Percentiles rank a stretch among this genome's conserved stretches.
phyloP scores from a whole-genome alignment of 1,140 invertebrate species.

The Camponotus vicinus region DNA sequence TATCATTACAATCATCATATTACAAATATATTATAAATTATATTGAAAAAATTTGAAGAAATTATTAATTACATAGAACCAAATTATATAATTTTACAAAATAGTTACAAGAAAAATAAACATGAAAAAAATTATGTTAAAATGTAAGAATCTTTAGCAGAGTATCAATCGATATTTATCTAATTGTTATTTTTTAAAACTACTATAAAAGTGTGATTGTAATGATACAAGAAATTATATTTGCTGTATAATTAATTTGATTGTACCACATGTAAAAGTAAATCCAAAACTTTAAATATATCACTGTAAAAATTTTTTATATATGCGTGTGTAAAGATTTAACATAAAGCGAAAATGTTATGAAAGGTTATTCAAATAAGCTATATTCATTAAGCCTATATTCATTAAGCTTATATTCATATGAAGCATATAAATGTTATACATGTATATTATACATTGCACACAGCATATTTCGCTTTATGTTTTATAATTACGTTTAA shows the following conservation, averaged over 20 bases:
- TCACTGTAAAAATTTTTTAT: slow-evolving; percentile 42
- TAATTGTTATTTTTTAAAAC: not conserved
- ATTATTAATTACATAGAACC: slow-evolving; percentile 37
- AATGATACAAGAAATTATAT: slow-evolving; percentile 52
- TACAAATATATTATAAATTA: not conserved
- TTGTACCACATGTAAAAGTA: slow-evolving; percentile 18
- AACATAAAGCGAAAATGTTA: slow-evolving; percentile 24
- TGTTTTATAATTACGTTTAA: slow-evolving; percentile 55
- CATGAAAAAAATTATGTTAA: not conserved
- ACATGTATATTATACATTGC: slow-evolving; percentile 41
- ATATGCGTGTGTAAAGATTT: slow-evolving; percentile 24
- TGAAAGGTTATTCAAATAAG: slow-evolving; percentile 10
- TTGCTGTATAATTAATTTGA: slow-evolving; percentile 47
- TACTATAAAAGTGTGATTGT: slow-evolving; percentile 3
- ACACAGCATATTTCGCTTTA: slow-evolving; percentile 36
- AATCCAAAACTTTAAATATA: not conserved
- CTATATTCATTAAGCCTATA: not conserved
- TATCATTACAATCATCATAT: slow-evolving; percentile 18
- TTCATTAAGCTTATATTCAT: slow-evolving; percentile 24
- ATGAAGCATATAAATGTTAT: slow-evolving; percentile 56
- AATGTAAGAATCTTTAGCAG: slow-evolving; percentile 27
- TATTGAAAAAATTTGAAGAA: slow-evolving; percentile 18
- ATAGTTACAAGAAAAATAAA: slow-evolving; percentile 5
- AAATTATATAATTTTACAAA: slow-evolving; percentile 44
- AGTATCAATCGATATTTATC: slow-evolving; percentile 17